Evolutionary conservation across 2,797 vertebrate species (phyloP), one percentile per base, ranked within the genome.

Genomic region (Cichlasoma orientale): DNA sequence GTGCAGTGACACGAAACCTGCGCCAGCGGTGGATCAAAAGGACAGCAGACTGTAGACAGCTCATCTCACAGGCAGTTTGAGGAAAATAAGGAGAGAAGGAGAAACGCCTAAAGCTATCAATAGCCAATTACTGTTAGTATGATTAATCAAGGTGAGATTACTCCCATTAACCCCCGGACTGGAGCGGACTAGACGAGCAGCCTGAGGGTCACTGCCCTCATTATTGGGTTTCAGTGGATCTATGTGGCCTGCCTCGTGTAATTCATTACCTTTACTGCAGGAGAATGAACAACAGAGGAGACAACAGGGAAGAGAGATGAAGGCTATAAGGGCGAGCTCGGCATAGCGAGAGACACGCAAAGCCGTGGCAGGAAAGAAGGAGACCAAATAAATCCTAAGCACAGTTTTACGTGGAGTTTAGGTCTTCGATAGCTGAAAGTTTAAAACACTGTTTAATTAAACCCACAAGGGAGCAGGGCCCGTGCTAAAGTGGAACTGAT

Each of bases 81-180:
- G 27, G 53, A 82, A 23, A 74, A 44, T 10, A 13, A 52, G 10
- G 5, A 41, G 70, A 56, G 31, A 75, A 33, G 3, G 27, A 18
- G 41, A 66, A 56, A 21, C 5, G 69, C 63, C 76, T 23, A 0
- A 75, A 80, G 56, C 57, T 63, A 79, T 93, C 90, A 83, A 90
- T 88, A 87, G 74, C 58, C 78, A 88, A 89, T 92, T 89, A 89
- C 72, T 72, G 82, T 44, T 80, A 47, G 79, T 73, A 47, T 85
- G 71, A 88, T 88, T 82, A 86, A 92, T 88, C 53, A 83, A 72
- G 77, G 33, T 82, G 82, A 61, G 81, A 83, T 80, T 66, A 73
- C 13, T 75, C 47, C 72, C 71, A 78, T 90, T 87, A 80, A 82
- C 72, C 52, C 29, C 36, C 52, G 77, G 56, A 79, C 29, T 19